Conservation (phyloP, 2,888 invertebrate genomes). For the Cordylochernes scorpioides region DNA sequence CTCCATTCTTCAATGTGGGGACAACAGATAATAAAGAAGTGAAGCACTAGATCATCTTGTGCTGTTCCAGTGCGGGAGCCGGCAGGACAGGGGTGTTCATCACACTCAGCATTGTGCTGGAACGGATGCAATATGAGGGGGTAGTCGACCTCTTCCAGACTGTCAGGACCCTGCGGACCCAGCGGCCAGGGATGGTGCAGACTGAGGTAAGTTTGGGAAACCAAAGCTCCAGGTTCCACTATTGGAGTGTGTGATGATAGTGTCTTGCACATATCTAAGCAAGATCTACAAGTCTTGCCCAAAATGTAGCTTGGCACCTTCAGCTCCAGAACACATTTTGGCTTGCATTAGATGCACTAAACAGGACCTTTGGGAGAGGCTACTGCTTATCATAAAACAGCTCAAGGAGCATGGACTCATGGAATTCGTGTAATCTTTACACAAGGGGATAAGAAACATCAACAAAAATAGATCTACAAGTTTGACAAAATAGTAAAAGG, state of each 20-base stretch:
- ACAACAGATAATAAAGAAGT: not conserved
- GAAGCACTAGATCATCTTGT: not conserved
- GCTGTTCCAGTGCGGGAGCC: slow-evolving; percentile 10
- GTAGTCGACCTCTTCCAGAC: slow-evolving; percentile 98
- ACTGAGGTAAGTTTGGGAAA: slow-evolving; percentile 42
- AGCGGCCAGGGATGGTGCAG: slow-evolving; percentile 97
- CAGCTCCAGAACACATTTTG: too few species aligned
- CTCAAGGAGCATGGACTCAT: too few species aligned
- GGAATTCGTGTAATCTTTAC: too few species aligned
- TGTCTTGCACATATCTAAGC: not conserved
- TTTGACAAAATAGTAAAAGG: too few species aligned
- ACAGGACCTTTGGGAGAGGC: too few species aligned
- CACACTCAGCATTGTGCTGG: slow-evolving; percentile 82
- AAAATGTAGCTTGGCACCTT: slow-evolving; percentile 1
- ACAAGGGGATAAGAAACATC: too few species aligned
- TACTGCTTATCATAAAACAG: too few species aligned
- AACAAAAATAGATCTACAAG: too few species aligned
- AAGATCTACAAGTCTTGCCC: not conserved
- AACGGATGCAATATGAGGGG: slow-evolving; percentile 95
- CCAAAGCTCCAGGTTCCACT: too few species aligned
- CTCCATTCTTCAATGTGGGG: not conserved
- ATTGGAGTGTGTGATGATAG: too few species aligned
- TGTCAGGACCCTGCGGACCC: slow-evolving; percentile 85
- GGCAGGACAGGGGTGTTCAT: slow-evolving; percentile 86
- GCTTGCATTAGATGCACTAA: too few species aligned